Evolutionary conservation across 2,888 invertebrate species (phyloP), one percentile per base, ranked within the genome.

Genomic region (Bugula neritina): DNA sequence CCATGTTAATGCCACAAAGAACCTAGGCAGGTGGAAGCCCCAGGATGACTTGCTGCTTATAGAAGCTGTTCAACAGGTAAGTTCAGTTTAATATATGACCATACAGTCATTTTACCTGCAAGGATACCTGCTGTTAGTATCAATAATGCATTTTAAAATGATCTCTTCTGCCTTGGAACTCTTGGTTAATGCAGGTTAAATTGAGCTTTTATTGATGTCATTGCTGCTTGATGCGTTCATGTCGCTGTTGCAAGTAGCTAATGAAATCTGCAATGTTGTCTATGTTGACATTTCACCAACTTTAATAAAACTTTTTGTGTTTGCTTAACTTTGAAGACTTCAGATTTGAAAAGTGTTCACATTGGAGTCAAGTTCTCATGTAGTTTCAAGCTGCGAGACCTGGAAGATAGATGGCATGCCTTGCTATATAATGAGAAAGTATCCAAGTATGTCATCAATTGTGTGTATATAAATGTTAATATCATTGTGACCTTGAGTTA

Each of bases 401-500:
- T 99, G 71, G 94, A 96, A 80, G 92, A 94, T 72, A 89, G 98
- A 71, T 99, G 98, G 98, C 95, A 94, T 84, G 92, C 94, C 0
- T 84, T 99, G 72, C 87, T 99, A 29, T 98, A 97, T 83, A 95
- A 98, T 85, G 92, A 93, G n/a, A 90, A 92, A 69, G 90, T 98
- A 69, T 95, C 95, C n/a, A 83, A 82, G 83, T 83, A 76, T 80
- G 81, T 77, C 21, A n/a, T 5, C 21, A 21, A 10, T 13, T 52
- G 10, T 52, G 52, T 52, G 52, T 52, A 21, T 52, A 52, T 52
- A 21, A 13, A 21, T 52, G 21, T 21, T 52, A 52, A 21, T 52
- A 13, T 13, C 21, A 52, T 52, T 52, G 52, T 52, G 21, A 13
- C 10, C 21, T 13, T n/a, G n/a, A n/a, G n/a, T n/a, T n/a, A n/a